Evolutionary conservation across 2,797 vertebrate species (phyloP), one percentile per base, ranked within the genome.

Genomic region (Tadarida brasiliensis): DNA sequence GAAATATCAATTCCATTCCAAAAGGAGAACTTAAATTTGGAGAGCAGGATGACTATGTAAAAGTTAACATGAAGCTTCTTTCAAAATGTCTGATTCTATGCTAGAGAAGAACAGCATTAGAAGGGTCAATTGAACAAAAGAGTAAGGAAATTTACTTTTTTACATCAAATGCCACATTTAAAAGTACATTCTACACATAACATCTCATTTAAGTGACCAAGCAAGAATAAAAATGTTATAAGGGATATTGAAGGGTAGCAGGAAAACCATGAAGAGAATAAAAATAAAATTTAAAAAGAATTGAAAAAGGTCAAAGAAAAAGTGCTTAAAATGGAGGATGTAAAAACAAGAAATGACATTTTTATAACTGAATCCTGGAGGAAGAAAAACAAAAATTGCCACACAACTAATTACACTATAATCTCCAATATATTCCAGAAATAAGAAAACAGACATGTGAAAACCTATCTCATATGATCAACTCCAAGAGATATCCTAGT

Each of bases 1-100:
- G 28, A 83, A 87, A 90, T 78, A 9, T 90, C 11, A 28, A 5
- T 67, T 8, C 5, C 14, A 65, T 73, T 94, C 57, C 54, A 94
- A 76, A 96, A 88, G 70, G 65, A 65, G 96, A 57, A 90, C 24
- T 94, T 78, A 78, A 67, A 59, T 87, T 80, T 84, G 65, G 26
- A 94, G 47, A 94, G 19, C 77, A 84, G n/a, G 9, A 83, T 63
- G 63, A 70, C 59, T 74, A 51, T 57, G 22, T 33, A 91, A 70
- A 95, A 92, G 44, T 71, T 83, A 68, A 57, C 71, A 57, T 54
- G 28, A 80, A 90, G 3, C 3, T 77, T 81, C 11, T 93, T 86
- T 94, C 24, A 87, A 74, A 87, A 47, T 35, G 3, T 76, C 68
- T 59, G 56, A 35, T 57, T 87, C 82, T 71, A 7, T 81, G 44